These are phyloP conservation scores for Notothenia coriiceps DNA, from an alignment of 2,113 vertebrate species.

Conservation along the genomic window DNA sequence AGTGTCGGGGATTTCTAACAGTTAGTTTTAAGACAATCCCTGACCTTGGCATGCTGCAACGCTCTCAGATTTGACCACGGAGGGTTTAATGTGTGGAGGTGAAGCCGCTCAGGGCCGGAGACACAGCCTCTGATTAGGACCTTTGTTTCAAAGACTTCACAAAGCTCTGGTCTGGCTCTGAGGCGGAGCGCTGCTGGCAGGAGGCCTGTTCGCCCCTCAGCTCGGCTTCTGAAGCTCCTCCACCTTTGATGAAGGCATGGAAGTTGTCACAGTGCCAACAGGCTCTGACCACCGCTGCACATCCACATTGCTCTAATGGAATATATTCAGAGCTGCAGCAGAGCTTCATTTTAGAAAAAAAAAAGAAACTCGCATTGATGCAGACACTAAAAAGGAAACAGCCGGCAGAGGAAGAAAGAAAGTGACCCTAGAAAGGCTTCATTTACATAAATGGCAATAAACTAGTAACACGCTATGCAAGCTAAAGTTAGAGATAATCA, in stretches of 20 bases:
- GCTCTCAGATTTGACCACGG: conserved; percentile 32
- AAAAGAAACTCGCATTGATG: not conserved
- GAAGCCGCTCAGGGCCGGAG: conserved; percentile 38
- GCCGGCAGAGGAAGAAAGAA: not conserved
- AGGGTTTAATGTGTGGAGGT: conserved; percentile 40
- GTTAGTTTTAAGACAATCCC: not conserved
- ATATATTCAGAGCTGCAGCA: conserved; percentile 37
- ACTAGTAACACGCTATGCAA: too few species aligned
- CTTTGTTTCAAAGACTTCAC: conserved; percentile 72
- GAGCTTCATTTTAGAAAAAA: conserved; percentile 31
- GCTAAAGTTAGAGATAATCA: not conserved
- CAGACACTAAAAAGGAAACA: not conserved
- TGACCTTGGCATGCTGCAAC: conserved; percentile 19
- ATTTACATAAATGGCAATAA: not conserved
- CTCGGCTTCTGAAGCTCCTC: conserved; percentile 60
- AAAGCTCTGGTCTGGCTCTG: conserved; percentile 47
- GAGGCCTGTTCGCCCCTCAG: conserved; percentile 60
- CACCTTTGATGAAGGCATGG: conserved; percentile 69
- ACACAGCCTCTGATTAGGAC: conserved; percentile 62
- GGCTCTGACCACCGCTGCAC: conserved; percentile 41
- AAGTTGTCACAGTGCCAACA: conserved; percentile 61
- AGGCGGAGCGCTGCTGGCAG: conserved; percentile 60
- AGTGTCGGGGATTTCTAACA: not conserved
- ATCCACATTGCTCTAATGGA: conserved; percentile 46
- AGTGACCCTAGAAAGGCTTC: not conserved